Evolutionary conservation across 2,888 invertebrate species (phyloP), one percentile per base, ranked within the genome.

Genomic region (Xanthia icteritia): DNA sequence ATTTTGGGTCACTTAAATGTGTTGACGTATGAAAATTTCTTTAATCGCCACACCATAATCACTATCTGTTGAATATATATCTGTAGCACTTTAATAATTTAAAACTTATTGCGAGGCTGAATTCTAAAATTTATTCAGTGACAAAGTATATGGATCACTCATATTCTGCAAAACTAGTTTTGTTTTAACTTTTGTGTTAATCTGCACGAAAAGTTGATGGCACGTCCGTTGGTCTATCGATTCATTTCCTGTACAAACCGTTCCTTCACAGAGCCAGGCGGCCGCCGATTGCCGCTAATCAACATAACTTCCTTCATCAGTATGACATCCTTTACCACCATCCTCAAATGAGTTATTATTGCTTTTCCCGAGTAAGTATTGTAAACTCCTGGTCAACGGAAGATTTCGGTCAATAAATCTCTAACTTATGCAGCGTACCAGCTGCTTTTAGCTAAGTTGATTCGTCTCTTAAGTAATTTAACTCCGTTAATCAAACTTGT

Each of bases 191-290:
- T n/a, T n/a, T n/a, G n/a, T n/a, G n/a, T n/a, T 76, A 82, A 76
- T 76, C 63, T 68, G 68, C 23, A 58, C 48, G 23, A 70, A 84
- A 79, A 73, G 67, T 76, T 73, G 48, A 69, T 39, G 54, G 79
- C 76, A 87, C 83, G 81, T 86, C 78, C 78, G 69, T 69, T 76
- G 74, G 76, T 74, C 79, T 83, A 75, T 89, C 78, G 79, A 87
- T 87, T 89, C 36, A 90, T 91, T 91, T 90, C 86, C 89, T 81
- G 73, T 73, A 76, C 86, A 86, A 86, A 85, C 72, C 81, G 80
- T 60, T 70, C 84, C 73, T 82, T 85, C 86, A 67, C 68, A 76
- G 72, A 78, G 23, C n/a, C 20, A 31, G 20, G 48, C 27, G 9
- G 60, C 48, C 51, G 64, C 58, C 68, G 45, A 83, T 79, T 86